phyloP scores from a whole-genome alignment of 2,888 invertebrate species.

The Cremastobaeus sp. region DNA sequence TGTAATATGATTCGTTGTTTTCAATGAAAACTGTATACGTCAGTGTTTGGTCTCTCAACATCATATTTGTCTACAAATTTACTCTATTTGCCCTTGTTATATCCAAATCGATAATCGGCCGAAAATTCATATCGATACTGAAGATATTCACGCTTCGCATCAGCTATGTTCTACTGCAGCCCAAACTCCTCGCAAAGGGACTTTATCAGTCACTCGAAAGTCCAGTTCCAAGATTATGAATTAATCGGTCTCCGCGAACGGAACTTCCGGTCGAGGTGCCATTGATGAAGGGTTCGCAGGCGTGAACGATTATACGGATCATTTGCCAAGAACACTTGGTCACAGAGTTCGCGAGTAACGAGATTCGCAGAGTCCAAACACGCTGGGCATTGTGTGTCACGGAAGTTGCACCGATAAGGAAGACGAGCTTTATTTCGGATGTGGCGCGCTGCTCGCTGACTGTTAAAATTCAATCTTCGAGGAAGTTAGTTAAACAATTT shows the following conservation, averaged over 20 bases:
- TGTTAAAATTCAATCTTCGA: conserved; percentile 55
- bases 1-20: no score
- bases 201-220: conserved; percentile 19
- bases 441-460: conserved; percentile 34
- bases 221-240: conserved; percentile 19
- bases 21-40: no score
- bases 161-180: no score
- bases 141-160: no score
- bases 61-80: no score
- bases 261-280: conserved; percentile 26
- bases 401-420: conserved; percentile 40
- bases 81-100: no score
- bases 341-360: conserved; percentile 30
- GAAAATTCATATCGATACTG: no score
- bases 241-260: conserved; percentile 38
- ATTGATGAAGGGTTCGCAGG: neutral
- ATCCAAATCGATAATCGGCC: no score
- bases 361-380: conserved; percentile 30
- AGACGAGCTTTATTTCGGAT: conserved; percentile 44
- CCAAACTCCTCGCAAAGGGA: neutral
- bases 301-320: conserved; percentile 37
- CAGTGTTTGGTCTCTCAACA: no score
- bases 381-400: conserved; percentile 36
- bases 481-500: conserved; percentile 57
- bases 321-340: conserved; percentile 38